phyloP scores from a whole-genome alignment of 2,113 vertebrate genomes.

The Connochaetes taurinus region DNA sequence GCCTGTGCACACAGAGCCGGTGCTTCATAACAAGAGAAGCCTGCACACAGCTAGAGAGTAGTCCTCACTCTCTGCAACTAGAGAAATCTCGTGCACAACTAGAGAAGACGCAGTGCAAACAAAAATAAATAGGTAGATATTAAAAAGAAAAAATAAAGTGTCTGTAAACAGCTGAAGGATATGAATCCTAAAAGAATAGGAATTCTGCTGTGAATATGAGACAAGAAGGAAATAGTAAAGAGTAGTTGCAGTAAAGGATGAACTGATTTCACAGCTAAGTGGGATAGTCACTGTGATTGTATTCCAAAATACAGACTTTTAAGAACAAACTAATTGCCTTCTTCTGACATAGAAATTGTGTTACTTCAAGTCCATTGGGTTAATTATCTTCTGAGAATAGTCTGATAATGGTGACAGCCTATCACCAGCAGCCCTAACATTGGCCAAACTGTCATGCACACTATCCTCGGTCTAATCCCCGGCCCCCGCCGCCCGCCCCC shows the following conservation, averaged over 20 bases:
- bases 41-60: not conserved
- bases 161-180: not conserved
- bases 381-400: not conserved
- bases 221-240: not conserved
- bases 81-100: not conserved
- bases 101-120: not conserved
- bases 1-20: not conserved
- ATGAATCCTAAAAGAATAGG: not conserved
- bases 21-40: not conserved
- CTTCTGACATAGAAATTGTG: not conserved
- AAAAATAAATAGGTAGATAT: not conserved
- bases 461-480: not conserved
- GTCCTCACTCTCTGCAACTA: not conserved
- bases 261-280: no score
- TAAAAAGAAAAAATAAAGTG: not conserved
- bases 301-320: not conserved
- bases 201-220: not conserved
- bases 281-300: not conserved
- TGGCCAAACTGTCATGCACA: not conserved
- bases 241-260: not conserved
- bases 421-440: not conserved
- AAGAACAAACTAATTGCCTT: not conserved
- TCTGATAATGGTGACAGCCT: not conserved
- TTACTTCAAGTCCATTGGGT: not conserved
- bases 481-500: rapidly evolving